Percentiles rank a stretch among this genome's conserved stretches.
Conservation (phyloP, 1,140 invertebrate genomes). For the Drosophila nikananu region DNA sequence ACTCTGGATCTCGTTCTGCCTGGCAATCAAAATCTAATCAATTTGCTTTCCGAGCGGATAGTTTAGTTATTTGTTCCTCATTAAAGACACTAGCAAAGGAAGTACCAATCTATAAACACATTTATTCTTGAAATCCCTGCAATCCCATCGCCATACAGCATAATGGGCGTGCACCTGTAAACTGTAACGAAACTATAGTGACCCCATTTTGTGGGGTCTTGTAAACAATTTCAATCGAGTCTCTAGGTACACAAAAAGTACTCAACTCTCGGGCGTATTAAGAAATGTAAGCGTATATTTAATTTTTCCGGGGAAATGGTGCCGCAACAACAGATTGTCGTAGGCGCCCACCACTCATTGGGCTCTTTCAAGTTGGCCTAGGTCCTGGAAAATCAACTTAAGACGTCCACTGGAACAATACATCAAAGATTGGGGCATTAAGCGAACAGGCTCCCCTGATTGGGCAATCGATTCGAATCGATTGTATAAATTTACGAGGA, state of each 20-base stretch:
- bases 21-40: not conserved
- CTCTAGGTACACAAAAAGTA: constrained; percentile 21
- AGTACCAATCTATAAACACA: constrained; percentile 21
- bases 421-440: constrained; percentile 37
- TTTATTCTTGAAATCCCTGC: constrained; percentile 32
- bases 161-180: constrained; percentile 17
- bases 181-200: constrained; percentile 51
- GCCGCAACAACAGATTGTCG: constrained; percentile 35
- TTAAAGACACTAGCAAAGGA: not conserved
- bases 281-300: constrained; percentile 4
- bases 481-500: constrained; percentile 22
- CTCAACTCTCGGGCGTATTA: not conserved
- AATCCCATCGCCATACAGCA: constrained; percentile 11
- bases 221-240: constrained; percentile 47
- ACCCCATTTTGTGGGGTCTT: constrained; percentile 41
- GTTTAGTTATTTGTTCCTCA: not conserved
- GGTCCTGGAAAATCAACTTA: constrained; percentile 33
- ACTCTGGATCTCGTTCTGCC: not conserved
- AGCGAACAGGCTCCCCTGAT: constrained; percentile 21
- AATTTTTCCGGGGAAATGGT: constrained; percentile 16
- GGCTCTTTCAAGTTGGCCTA: constrained; percentile 38
- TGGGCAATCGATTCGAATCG: constrained; percentile 45
- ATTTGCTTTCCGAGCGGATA: not conserved
- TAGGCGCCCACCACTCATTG: constrained; percentile 20
- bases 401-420: constrained; percentile 11